A percentile compares a stretch with the other conserved stretches of the same genome.
Conservation (phyloP, 2,797 vertebrate genomes). For the Manis javanica region DNA sequence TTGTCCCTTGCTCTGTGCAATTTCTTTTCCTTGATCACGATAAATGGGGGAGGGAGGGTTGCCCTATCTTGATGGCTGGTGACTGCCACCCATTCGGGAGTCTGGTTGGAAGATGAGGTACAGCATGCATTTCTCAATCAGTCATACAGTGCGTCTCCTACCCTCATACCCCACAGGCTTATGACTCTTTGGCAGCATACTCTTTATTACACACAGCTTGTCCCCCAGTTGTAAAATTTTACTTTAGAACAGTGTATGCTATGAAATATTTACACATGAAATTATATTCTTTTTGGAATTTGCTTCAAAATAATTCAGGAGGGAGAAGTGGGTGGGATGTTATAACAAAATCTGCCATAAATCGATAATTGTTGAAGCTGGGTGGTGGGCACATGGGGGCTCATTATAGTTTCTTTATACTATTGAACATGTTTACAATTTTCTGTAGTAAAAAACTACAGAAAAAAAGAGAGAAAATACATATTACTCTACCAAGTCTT, state of each 20-base stretch:
- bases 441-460: neutral
- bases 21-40: neutral
- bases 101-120: neutral
- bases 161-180: accelerated
- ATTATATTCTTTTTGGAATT: neutral
- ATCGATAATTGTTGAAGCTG: neutral
- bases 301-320: neutral
- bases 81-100: neutral
- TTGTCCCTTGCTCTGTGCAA: neutral
- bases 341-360: neutral
- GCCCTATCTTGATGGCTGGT: neutral
- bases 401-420: neutral
- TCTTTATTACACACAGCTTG: neutral
- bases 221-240: neutral
- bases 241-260: slow-evolving; percentile 17
- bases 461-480: neutral
- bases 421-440: neutral
- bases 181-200: neutral
- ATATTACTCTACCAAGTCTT: neutral
- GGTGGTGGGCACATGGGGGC: neutral
- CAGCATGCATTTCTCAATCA: neutral
- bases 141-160: too few species aligned
- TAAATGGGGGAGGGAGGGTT: too few species aligned
- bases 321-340: neutral
- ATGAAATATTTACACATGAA: slow-evolving; percentile 24